These are phyloP conservation scores for Belonocnema kinseyi DNA, from an alignment of 1,140 invertebrate species.

Conservation along the genomic window DNA sequence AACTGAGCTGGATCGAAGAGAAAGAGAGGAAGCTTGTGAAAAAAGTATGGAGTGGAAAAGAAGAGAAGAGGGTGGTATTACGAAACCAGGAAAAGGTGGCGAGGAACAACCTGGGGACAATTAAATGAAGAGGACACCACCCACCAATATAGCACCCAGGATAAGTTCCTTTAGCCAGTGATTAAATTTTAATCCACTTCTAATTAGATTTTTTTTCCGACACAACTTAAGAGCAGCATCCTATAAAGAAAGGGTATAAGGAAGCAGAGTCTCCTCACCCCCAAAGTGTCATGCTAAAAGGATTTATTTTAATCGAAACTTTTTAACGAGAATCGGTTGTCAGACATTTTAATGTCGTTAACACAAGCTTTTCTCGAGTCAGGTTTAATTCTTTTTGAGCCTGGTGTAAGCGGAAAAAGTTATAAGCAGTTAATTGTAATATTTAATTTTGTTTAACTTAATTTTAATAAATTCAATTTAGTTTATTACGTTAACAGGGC, in stretches of 20 bases:
- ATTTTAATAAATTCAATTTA: too few relatives aligned
- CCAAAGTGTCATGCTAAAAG: conserved; percentile 52
- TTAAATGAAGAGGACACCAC: conserved; percentile 65
- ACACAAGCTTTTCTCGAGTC: conserved; percentile 33
- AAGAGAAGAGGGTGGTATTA: conserved; percentile 12
- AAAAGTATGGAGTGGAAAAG: conserved; percentile 18
- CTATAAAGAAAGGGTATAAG: conserved; percentile 32
- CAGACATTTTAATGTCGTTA: conserved; percentile 65
- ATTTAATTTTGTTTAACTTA: too few relatives aligned
- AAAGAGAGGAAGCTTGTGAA: background rate
- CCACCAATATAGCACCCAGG: conserved; percentile 57
- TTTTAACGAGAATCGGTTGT: conserved; percentile 67
- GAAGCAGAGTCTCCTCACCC: background rate
- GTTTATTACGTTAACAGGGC: too few relatives aligned
- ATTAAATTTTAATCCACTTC: conserved; percentile 72
- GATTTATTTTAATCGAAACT: conserved; percentile 69
- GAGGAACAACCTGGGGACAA: conserved; percentile 49
- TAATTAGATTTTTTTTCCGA: conserved; percentile 69
- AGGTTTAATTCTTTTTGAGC: background rate
- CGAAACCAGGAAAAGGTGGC: conserved; percentile 31
- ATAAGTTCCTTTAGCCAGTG: conserved; percentile 66
- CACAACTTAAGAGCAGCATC: conserved; percentile 47
- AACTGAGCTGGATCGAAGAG: conserved; percentile 21
- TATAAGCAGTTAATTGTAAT: too few relatives aligned
- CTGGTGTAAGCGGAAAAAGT: too few relatives aligned